Percentiles rank a stretch among this genome's conserved stretches.
Conservation (phyloP, 2,888 invertebrate genomes). For the Podotricha telesiphe region DNA sequence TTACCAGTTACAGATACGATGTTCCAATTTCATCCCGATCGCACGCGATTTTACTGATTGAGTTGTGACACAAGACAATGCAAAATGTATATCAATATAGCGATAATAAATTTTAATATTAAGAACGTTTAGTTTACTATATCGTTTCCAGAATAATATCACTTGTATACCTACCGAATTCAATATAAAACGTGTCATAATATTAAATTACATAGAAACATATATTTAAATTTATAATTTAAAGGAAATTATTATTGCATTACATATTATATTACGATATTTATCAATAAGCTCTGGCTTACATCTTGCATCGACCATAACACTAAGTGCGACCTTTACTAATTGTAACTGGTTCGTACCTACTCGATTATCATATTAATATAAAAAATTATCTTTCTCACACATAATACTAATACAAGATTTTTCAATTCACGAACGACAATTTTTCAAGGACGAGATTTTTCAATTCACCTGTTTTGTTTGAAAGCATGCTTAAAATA, state of each 20-base stretch:
- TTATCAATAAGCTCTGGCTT: neutral
- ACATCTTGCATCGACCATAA: neutral
- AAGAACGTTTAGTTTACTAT: neutral
- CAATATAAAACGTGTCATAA: neutral
- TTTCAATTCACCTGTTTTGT: too few relatives aligned
- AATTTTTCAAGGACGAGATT: too few relatives aligned
- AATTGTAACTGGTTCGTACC: slow-evolving; percentile 24
- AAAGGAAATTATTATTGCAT: neutral
- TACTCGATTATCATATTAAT: slow-evolving; percentile 25
- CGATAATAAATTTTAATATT: neutral
- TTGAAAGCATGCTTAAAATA: too few relatives aligned
- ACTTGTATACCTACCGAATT: neutral
- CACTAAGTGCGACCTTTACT: slow-evolving; percentile 22
- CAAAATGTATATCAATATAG: neutral
- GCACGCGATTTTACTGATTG: slow-evolving; percentile 39
- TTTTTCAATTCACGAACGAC: too few relatives aligned
- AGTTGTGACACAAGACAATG: slow-evolving; percentile 13
- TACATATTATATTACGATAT: neutral
- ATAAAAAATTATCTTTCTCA: neutral
- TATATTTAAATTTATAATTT: neutral
- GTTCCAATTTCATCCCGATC: slow-evolving; percentile 61
- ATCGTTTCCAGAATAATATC: too few relatives aligned
- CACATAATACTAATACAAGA: neutral
- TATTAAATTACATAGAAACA: neutral
- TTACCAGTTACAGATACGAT: slow-evolving; percentile 22